phyloP scores from a whole-genome alignment of 2,113 vertebrate species.

The Rallus limicola region DNA sequence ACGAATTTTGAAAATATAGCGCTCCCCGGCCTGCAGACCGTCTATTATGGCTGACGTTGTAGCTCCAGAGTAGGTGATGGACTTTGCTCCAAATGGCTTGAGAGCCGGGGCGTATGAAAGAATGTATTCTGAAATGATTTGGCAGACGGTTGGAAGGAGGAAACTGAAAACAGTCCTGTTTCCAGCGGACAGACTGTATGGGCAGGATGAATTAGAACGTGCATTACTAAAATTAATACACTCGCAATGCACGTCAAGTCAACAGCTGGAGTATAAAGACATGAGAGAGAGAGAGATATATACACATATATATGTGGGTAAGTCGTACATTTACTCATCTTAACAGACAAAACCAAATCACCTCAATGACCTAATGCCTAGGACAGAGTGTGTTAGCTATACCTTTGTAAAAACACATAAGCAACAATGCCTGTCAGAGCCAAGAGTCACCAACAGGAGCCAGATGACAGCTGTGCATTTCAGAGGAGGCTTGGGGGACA shows the following conservation, averaged over 20 bases:
- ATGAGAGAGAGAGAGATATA: not conserved
- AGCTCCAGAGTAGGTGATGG: conserved; percentile 85
- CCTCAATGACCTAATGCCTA: not conserved
- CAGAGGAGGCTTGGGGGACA: not conserved
- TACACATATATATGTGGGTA: not conserved
- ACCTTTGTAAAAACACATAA: not conserved
- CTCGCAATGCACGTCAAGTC: conserved; percentile 59
- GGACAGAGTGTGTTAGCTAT: not conserved
- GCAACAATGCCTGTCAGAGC: not conserved
- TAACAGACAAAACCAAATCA: not conserved
- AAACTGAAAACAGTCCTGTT: conserved; percentile 77
- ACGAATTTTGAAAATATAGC: conserved; percentile 97
- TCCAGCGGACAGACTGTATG: conserved; percentile 75
- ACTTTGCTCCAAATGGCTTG: conserved; percentile 97
- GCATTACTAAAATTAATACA: conserved; percentile 73
- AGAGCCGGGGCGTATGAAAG: conserved; percentile 96
- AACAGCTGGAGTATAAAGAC: conserved; percentile 59
- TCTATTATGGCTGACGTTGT: conserved; percentile 88
- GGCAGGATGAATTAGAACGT: conserved; percentile 75
- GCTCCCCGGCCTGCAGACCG: conserved; percentile 90
- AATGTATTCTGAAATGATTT: conserved; percentile 93
- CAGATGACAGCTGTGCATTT: not conserved
- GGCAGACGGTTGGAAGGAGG: conserved; percentile 80
- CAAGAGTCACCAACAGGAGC: not conserved
- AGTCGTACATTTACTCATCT: not conserved